Conservation (phyloP, 2,797 vertebrate genomes). For the Sebastes iracundus region DNA sequence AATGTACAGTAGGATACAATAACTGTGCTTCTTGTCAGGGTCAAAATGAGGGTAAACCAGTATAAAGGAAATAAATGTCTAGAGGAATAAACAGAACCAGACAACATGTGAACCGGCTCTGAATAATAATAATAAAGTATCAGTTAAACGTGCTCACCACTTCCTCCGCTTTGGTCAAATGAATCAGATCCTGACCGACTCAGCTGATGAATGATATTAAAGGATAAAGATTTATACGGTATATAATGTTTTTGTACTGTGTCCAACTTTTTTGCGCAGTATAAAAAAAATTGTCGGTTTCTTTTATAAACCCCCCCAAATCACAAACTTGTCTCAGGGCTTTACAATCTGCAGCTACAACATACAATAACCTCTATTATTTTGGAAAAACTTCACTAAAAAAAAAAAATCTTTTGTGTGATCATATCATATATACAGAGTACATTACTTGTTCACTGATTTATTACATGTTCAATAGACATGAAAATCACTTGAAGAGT, state of each 20-base stretch:
- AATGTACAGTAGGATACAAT: neutral
- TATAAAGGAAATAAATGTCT: neutral
- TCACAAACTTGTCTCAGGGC: neutral
- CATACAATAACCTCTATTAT: neutral
- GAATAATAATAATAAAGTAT: constrained; percentile 8
- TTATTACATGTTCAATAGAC: neutral
- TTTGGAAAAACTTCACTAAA: neutral
- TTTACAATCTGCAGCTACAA: rapidly evolving
- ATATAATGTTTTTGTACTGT: neutral
- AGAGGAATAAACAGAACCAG: neutral
- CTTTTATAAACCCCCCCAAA: neutral
- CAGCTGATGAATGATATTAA: constrained; percentile 1
- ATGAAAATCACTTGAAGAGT: neutral
- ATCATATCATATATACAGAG: neutral
- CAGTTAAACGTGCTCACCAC: constrained; percentile 3
- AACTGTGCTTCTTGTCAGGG: neutral
- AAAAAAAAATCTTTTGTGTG: neutral
- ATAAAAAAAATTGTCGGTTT: neutral
- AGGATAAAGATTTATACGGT: neutral
- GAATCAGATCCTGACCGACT: constrained; percentile 26
- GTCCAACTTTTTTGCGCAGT: neutral
- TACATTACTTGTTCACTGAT: no score
- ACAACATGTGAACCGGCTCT: neutral
- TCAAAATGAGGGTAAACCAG: neutral
- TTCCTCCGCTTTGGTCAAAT: neutral